Evolutionary conservation across 2,888 invertebrate species (phyloP), one percentile per base, ranked within the genome.

Genomic region (Hypena proboscidalis): DNA sequence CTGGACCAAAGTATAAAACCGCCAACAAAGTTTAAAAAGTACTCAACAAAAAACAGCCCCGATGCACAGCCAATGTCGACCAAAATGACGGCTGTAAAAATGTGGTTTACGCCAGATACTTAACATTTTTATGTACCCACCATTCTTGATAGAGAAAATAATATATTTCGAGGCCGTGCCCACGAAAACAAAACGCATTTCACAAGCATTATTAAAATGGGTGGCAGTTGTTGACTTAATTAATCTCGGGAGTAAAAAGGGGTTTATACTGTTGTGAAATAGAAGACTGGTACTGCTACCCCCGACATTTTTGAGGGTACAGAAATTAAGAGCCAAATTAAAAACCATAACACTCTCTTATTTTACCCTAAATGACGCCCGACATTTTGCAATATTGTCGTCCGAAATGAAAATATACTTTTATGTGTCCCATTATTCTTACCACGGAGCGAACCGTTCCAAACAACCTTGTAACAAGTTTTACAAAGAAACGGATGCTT

Each of bases 201-300:
- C 43, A 45, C 36, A 49, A 47, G 52, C 40, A 57, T 60, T 49
- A 55, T 57, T 56, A 61, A 67, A 70, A 72, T 66, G 62, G 58
- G 51, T 44, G 47, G 46, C 69, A 58, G 63, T 69, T 65, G 67
- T 67, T 59, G 67, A 69, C 67, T 78, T 75, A 75, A 80, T 80
- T 80, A 78, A 77, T 65, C 64, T 62, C 39, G 55, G 55, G 55
- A 59, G 63, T 57, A 70, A 77, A 77, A 75, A 74, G 69, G 72
- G 72, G 66, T 70, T 51, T 49, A 61, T 58, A 55, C 63, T 54
- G 51, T 65, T 45, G 52, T 38, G 33, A 58, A 66, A 67, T 60
- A 60, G 58, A 52, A 47, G 55, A 50, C 49, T 50, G 51, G 35
- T 36, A 13, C 29, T 13, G 14, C n/a, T 27, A 45, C 58, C 47